Conservation (phyloP, 2,797 vertebrate genomes). For the Semaprochilodus insignis region DNA sequence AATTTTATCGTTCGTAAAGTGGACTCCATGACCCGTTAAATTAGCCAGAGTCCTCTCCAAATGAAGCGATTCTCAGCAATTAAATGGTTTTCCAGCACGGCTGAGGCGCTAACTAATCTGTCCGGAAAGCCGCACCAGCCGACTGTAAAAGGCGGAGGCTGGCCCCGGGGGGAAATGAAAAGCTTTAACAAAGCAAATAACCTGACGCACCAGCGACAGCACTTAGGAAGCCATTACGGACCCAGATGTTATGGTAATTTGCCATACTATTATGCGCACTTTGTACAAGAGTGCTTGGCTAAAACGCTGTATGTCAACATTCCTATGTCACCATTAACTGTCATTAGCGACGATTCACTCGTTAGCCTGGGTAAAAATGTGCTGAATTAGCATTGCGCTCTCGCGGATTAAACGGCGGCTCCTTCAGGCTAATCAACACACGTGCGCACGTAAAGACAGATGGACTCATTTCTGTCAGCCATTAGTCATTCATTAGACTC, state of each 20-base stretch:
- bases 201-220: conserved; percentile 49
- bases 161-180: conserved; percentile 53
- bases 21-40: conserved; percentile 77
- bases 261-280: conserved; percentile 48
- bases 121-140: conserved; percentile 62
- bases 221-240: conserved; percentile 50
- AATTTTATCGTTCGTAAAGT: conserved; percentile 67
- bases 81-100: conserved; percentile 73
- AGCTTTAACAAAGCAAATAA: conserved; percentile 62
- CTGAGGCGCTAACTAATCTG: conserved; percentile 61
- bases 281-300: conserved; percentile 36
- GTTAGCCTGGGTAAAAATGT: conserved; percentile 47
- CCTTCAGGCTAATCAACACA: neutral
- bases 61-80: conserved; percentile 77
- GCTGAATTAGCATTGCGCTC: conserved; percentile 8
- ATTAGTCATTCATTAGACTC: conserved; percentile 29
- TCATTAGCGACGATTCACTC: conserved; percentile 55
- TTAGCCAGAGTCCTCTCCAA: conserved; percentile 75
- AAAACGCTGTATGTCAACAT: conserved; percentile 54
- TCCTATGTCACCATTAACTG: conserved; percentile 55
- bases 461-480: neutral
- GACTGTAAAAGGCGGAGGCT: conserved; percentile 59
- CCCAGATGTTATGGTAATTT: conserved; percentile 58
- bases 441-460: neutral
- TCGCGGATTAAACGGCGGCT: neutral